These are phyloP conservation scores for Acomys russatus DNA, from an alignment of 2,797 vertebrate genomes.

Conservation along the genomic window DNA sequence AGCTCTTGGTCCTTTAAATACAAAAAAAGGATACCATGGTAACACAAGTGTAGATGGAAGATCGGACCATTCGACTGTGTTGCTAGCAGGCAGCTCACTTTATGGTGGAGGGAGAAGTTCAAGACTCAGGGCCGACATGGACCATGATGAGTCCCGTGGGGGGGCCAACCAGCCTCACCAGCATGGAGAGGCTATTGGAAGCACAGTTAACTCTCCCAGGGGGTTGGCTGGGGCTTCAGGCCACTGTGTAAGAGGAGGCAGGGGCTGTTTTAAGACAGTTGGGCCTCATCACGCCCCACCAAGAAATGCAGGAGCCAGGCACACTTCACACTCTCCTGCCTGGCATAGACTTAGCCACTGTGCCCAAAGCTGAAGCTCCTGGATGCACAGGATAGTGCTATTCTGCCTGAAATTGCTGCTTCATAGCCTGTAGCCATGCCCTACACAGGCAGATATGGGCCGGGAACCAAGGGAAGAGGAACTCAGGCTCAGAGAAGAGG, in stretches of 20 bases:
- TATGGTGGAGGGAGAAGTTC: background rate
- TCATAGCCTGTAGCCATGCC: background rate
- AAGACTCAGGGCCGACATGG: background rate
- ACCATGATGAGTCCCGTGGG: background rate
- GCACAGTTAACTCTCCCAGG: too few relatives aligned
- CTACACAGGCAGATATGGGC: background rate
- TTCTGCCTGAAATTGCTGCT: background rate
- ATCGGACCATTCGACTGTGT: background rate
- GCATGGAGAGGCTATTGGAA: background rate
- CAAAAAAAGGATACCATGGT: background rate
- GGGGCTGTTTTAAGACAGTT: background rate
- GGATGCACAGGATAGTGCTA: accelerated
- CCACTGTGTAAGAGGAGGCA: background rate
- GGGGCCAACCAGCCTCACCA: accelerated
- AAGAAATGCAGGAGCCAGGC: background rate
- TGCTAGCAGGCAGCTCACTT: background rate
- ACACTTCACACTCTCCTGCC: background rate
- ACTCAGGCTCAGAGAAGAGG: background rate
- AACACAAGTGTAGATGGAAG: background rate
- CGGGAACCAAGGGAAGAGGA: too few relatives aligned
- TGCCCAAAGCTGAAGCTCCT: background rate
- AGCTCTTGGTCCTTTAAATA: background rate
- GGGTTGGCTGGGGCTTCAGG: background rate
- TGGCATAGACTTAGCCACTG: accelerated
- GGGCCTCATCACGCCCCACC: background rate